Evolutionary conservation across 2,113 vertebrate genomes (phyloP).

Genomic region (Penelope pileata): DNA sequence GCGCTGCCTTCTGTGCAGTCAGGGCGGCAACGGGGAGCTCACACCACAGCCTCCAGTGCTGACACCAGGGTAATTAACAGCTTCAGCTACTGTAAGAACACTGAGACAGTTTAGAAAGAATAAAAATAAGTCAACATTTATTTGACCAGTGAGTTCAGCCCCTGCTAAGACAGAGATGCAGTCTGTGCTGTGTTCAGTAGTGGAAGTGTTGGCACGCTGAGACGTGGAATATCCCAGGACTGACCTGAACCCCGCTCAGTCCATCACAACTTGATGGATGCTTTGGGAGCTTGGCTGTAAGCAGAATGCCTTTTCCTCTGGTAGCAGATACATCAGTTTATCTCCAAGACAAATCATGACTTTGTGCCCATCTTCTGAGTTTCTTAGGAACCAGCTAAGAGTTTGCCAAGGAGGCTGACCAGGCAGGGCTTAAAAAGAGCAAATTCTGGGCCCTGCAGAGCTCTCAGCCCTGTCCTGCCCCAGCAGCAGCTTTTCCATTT

Average conservation of each 20-base stretch:
- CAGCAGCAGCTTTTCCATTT: background rate
- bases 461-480: background rate
- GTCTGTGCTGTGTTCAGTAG: background rate
- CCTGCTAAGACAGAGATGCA: background rate
- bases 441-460: background rate
- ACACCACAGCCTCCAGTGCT: accelerated
- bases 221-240: background rate
- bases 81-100: conserved; percentile 1
- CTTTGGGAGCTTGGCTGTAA: background rate
- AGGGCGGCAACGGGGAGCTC: background rate
- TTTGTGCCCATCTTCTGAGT: background rate
- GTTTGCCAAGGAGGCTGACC: background rate
- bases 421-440: background rate
- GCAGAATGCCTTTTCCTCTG: background rate
- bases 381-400: background rate
- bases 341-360: background rate
- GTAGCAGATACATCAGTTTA: background rate
- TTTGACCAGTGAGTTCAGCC: background rate
- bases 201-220: background rate
- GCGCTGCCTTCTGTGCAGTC: accelerated
- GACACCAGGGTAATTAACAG: accelerated
- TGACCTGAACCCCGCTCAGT: background rate
- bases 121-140: background rate
- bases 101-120: conserved; percentile 4
- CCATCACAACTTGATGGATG: background rate